phyloP scores from a whole-genome alignment of 2,888 invertebrate species.

The Amblyjoppa fuscipennis region DNA sequence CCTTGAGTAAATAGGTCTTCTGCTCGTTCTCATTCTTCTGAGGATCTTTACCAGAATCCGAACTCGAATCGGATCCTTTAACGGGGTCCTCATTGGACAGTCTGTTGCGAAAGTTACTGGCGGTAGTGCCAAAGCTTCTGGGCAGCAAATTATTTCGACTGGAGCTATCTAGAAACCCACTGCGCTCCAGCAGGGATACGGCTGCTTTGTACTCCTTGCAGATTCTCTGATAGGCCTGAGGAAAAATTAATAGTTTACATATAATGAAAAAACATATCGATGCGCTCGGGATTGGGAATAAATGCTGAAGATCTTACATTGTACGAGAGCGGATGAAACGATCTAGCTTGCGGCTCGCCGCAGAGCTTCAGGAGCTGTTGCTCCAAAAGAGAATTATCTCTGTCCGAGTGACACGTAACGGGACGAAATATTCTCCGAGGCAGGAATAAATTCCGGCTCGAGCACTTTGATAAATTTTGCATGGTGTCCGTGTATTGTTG shows the following conservation, averaged over 20 bases:
- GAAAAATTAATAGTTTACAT: slow-evolving; percentile 50
- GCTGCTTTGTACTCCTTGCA: slow-evolving; percentile 87
- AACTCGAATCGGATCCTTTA: slow-evolving; percentile 41
- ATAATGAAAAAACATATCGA: neutral
- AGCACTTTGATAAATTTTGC: slow-evolving; percentile 77
- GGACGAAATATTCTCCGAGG: slow-evolving; percentile 68
- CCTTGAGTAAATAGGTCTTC: slow-evolving; percentile 70
- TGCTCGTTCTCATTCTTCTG: slow-evolving; percentile 72
- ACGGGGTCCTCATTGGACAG: slow-evolving; percentile 52
- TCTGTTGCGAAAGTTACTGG: slow-evolving; percentile 43
- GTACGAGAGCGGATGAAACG: slow-evolving; percentile 70
- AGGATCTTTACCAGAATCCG: slow-evolving; percentile 72
- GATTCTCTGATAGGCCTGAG: slow-evolving; percentile 79
- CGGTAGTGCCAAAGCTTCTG: slow-evolving; percentile 73
- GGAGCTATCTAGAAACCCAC: slow-evolving; percentile 56
- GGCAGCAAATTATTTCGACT: slow-evolving; percentile 15
- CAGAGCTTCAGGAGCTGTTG: slow-evolving; percentile 59
- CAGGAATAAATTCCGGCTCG: slow-evolving; percentile 71
- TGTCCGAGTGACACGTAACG: slow-evolving; percentile 58
- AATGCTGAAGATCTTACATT: slow-evolving; percentile 42
- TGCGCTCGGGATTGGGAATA: neutral
- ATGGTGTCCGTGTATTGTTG: slow-evolving; percentile 65
- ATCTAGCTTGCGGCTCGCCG: slow-evolving; percentile 52
- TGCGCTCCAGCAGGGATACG: slow-evolving; percentile 77
- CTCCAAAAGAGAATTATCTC: slow-evolving; percentile 51